Base-by-base conservation (phyloP, 2,113 vertebrate species). In the Pantherophis guttatus region DNA sequence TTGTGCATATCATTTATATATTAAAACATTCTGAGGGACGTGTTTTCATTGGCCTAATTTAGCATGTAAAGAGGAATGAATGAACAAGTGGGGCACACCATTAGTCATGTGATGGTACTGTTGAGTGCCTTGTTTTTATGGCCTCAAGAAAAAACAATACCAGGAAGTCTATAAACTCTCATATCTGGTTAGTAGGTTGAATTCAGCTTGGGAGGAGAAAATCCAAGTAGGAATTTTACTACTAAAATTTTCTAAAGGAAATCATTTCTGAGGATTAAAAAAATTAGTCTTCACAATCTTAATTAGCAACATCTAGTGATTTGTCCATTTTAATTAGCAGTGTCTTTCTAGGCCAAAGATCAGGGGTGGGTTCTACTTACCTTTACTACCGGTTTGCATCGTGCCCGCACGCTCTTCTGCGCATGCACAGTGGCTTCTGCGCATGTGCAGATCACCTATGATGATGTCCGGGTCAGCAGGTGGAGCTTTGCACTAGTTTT, bases 261-360 rank as follows among this genome's bases (percentile, higher is more conserved):
- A 3, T 11, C 0, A 12, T 29, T 62, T 52, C 26, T 87, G 19
- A 52, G 5, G 8, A 15, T 50, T 50, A 48, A 93, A 81, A 70
- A 65, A 65, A 58, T 6, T 6, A 50, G 39, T 54, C 5, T 86
- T 86, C 59, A 62, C 3, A 54, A 86, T 29, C 23, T 58, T 87
- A 86, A 87, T 87, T 65, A 90, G 57, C 57, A 54, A 15, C 15
- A 13, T 15, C 39, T 62, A 23, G 62, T 24, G 44, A 17, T 59
- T 17, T 86, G 21, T 39, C 23, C 29, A 57, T 86, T 48, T 44
- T 85, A 90, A 90, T 95, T 88, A 92, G 89, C 50, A 94, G 94
- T 92, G 55, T 58, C 94, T 95, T 94, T 87, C 58, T 90, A 26
- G 87, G 75, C 94, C 75, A 91, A 13, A 95, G 94, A 3, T 0